Percentiles rank a stretch among this genome's conserved stretches.
Evolutionary conservation across 2,113 vertebrate species (phyloP).

Genomic region (Festucalex cinctus): DNA sequence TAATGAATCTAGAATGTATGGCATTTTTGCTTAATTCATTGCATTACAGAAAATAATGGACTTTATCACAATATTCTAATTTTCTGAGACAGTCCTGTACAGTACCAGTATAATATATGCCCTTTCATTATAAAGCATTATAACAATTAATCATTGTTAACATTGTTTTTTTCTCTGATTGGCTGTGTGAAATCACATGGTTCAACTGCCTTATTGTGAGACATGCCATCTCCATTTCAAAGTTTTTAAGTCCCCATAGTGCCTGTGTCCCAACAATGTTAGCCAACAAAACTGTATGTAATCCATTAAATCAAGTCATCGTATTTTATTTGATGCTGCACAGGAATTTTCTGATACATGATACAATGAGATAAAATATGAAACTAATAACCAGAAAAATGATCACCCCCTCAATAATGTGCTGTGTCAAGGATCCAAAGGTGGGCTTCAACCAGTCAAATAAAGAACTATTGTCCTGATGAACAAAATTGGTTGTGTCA

Average conservation of each 20-base stretch:
- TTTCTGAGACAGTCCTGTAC: no score
- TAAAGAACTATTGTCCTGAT: conserved; percentile 25
- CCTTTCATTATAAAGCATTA: neutral
- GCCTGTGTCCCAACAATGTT: neutral
- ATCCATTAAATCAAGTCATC: neutral
- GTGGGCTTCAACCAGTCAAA: conserved; percentile 21
- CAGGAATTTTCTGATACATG: conserved; percentile 38
- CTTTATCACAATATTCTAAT: no score
- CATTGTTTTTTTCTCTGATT: neutral
- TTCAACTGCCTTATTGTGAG: neutral
- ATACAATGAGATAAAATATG: conserved; percentile 18
- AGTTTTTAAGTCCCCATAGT: neutral
- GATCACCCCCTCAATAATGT: conserved; percentile 7
- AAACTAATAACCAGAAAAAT: conserved; percentile 21
- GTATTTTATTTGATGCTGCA: neutral
- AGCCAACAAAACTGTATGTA: neutral
- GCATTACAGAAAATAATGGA: no score
- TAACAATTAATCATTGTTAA: neutral
- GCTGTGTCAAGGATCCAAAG: conserved; percentile 15
- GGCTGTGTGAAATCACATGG: neutral
- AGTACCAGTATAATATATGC: neutral
- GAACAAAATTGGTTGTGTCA: conserved; percentile 8
- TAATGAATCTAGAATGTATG: no score
- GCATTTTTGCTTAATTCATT: no score
- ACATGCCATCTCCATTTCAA: neutral